A percentile compares a stretch with the other conserved stretches of the same genome.
phyloP scores from a whole-genome alignment of 1,140 invertebrate species.

The Ceratina calcarata region DNA sequence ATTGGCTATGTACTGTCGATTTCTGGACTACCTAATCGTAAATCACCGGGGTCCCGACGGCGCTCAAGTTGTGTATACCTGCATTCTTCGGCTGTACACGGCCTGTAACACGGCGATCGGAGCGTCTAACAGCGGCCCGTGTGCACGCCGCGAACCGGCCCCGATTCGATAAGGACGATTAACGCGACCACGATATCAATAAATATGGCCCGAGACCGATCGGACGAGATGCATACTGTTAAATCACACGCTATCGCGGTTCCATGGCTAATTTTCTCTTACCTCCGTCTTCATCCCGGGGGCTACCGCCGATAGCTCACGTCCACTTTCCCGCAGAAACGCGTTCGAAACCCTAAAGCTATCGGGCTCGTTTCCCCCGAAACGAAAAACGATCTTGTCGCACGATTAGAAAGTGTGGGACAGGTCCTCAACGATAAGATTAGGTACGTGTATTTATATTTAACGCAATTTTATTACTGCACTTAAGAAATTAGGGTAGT shows the following conservation, averaged over 20 bases:
- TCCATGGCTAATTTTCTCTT: slow-evolving; percentile 17
- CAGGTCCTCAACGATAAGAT: not conserved
- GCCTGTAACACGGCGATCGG: slow-evolving; percentile 55
- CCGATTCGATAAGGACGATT: slow-evolving; percentile 54
- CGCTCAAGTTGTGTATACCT: slow-evolving; percentile 47
- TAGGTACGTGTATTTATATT: too few relatives aligned
- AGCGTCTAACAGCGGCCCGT: slow-evolving; percentile 34
- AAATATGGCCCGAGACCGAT: slow-evolving; percentile 23
- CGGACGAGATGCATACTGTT: not conserved
- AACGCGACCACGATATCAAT: slow-evolving; percentile 52
- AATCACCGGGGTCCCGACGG: slow-evolving; percentile 56
- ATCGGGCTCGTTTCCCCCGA: not conserved
- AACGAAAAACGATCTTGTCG: not conserved
- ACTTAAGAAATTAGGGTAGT: too few relatives aligned
- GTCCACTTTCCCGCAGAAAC: not conserved
- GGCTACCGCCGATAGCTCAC: not conserved
- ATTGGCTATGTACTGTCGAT: slow-evolving; percentile 67
- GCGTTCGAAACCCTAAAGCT: not conserved
- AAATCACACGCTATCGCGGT: slow-evolving; percentile 27
- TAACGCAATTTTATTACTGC: too few relatives aligned
- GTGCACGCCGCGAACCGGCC: not conserved
- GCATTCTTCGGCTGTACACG: slow-evolving; percentile 57
- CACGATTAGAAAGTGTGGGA: not conserved
- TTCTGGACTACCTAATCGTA: slow-evolving; percentile 69
- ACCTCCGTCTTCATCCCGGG: not conserved